Percentiles rank a stretch among this genome's conserved stretches.
Conservation (phyloP, 2,113 vertebrate species). For the Rhabdomys dilectus region DNA sequence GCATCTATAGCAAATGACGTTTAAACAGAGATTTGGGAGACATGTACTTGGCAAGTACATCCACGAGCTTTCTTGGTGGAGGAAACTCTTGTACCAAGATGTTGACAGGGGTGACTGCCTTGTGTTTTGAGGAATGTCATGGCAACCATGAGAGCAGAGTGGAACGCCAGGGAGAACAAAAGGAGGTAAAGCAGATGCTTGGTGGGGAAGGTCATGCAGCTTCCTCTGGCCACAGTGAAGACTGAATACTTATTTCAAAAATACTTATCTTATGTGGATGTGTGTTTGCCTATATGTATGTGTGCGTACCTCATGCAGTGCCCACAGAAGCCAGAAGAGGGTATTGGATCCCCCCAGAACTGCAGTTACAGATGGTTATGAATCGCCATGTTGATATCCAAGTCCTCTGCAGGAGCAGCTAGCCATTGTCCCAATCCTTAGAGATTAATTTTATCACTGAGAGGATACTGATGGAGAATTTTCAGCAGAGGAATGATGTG, state of each 20-base stretch:
- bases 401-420: background rate
- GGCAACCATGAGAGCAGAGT: background rate
- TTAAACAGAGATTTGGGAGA: slow-evolving; percentile 29
- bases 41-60: background rate
- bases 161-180: background rate
- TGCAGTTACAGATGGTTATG: background rate
- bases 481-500: background rate
- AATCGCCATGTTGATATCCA: background rate
- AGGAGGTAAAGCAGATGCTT: background rate
- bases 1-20: background rate
- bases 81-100: background rate
- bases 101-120: background rate
- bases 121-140: background rate
- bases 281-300: background rate
- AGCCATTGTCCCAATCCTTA: background rate
- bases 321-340: background rate
- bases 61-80: background rate
- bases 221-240: background rate
- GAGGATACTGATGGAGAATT: slow-evolving; percentile 1
- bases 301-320: background rate
- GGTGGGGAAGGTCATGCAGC: background rate
- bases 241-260: background rate
- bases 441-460: background rate
- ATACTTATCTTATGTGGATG: background rate
- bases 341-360: background rate